A percentile compares a stretch with the other conserved stretches of the same genome.
These are phyloP conservation scores for Saguinus midas DNA, from an alignment of 2,113 vertebrate species.

Conservation along the genomic window DNA sequence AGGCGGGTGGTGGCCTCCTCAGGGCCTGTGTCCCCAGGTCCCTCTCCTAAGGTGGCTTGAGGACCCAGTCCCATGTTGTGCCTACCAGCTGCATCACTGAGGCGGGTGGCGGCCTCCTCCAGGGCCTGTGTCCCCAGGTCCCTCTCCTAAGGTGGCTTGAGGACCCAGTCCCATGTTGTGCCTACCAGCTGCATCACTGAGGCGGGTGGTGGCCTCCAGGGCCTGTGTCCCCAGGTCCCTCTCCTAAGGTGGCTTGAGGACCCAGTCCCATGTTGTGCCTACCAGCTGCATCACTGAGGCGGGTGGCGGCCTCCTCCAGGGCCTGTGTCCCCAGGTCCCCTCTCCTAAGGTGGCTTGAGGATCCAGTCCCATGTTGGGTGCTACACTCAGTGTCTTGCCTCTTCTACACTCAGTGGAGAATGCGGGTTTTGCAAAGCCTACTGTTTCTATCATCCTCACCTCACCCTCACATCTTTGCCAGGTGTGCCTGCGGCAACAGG, in stretches of 20 bases:
- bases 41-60: neutral
- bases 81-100: neutral
- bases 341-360: neutral
- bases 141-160: neutral
- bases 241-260: too few relatives aligned
- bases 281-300: neutral
- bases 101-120: neutral
- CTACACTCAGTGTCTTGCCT: too few relatives aligned
- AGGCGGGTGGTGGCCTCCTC: neutral
- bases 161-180: neutral
- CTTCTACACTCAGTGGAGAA: neutral
- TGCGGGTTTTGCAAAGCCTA: neutral
- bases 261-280: too few relatives aligned
- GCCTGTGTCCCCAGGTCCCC: too few relatives aligned
- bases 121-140: too few relatives aligned
- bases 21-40: too few relatives aligned
- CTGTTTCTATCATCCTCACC: neutral
- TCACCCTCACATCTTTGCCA: fast-evolving
- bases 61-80: too few relatives aligned
- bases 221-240: too few relatives aligned
- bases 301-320: neutral
- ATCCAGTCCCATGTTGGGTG: neutral
- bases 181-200: too few relatives aligned
- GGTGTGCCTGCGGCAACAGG: neutral
- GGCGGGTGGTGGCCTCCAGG: too few relatives aligned